Conservation (phyloP, 2,888 invertebrate genomes). For the Dicranocentrus wangi region DNA sequence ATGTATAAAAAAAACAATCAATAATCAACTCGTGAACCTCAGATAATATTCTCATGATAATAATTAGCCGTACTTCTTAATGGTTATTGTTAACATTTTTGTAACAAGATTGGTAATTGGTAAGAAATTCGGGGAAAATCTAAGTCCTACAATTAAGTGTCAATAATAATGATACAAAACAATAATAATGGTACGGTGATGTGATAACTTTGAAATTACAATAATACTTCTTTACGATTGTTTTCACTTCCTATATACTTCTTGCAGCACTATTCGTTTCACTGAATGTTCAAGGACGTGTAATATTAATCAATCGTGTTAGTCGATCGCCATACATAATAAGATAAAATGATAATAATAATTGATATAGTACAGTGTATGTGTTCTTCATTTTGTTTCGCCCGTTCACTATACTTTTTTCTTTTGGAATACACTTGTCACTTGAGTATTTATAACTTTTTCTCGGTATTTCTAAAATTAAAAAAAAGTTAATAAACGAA, state of each 20-base stretch:
- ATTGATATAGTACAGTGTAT: neutral
- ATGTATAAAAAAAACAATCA: constrained; percentile 36
- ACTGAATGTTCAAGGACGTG: neutral
- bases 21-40: constrained; percentile 42
- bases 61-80: constrained; percentile 34
- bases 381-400: constrained; percentile 19
- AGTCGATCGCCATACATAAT: neutral
- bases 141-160: constrained; percentile 9
- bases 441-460: constrained; percentile 27
- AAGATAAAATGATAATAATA: constrained; percentile 29
- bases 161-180: constrained; percentile 9
- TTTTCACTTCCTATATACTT: constrained; percentile 34
- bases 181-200: constrained; percentile 48
- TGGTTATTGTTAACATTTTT: constrained; percentile 15
- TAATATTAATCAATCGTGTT: constrained; percentile 6
- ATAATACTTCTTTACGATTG: constrained; percentile 23
- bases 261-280: constrained; percentile 19
- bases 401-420: constrained; percentile 14
- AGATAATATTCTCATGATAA: constrained; percentile 58
- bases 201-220: constrained; percentile 57
- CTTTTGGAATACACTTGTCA: constrained; percentile 17
- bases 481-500: constrained; percentile 52
- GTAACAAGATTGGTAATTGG: neutral
- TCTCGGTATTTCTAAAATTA: constrained; percentile 23
- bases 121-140: neutral